phyloP scores from a whole-genome alignment of 1,140 invertebrate species.

The Dolichoris vasculosae region DNA sequence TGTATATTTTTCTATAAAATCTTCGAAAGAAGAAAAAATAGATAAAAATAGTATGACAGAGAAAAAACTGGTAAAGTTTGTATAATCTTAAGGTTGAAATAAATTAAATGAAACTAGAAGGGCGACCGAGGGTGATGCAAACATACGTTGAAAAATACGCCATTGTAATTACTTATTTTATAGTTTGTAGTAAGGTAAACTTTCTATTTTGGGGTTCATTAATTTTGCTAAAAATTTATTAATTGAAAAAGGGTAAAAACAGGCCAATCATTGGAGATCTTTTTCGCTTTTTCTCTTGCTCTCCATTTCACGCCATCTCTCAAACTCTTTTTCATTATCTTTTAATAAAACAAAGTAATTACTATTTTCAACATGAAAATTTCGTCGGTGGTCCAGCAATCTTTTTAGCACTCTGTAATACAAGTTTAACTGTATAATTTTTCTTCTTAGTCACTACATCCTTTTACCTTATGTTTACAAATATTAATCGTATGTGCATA shows the following conservation, averaged over 20 bases:
- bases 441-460: not conserved
- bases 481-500: not conserved
- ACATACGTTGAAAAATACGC: not conserved
- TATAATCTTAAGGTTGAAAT: constrained; percentile 15
- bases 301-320: too few relatives aligned
- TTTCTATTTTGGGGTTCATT: not conserved
- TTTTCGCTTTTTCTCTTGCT: constrained; percentile 37
- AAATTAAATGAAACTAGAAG: not conserved
- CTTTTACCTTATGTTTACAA: not conserved
- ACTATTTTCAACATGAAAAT: constrained; percentile 74
- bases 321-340: too few relatives aligned
- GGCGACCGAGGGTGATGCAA: not conserved
- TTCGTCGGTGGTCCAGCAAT: constrained; percentile 72
- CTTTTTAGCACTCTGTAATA: constrained; percentile 49
- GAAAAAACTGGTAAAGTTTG: too few relatives aligned
- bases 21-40: too few relatives aligned
- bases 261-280: constrained; percentile 58
- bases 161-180: not conserved
- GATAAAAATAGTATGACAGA: too few relatives aligned
- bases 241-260: constrained; percentile 63
- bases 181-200: not conserved
- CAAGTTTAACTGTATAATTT: not conserved
- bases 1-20: too few relatives aligned
- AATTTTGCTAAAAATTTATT: constrained; percentile 70
- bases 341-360: constrained; percentile 71